Base-by-base conservation (phyloP, 1,140 invertebrate species). In the Tenebrio molitor region DNA sequence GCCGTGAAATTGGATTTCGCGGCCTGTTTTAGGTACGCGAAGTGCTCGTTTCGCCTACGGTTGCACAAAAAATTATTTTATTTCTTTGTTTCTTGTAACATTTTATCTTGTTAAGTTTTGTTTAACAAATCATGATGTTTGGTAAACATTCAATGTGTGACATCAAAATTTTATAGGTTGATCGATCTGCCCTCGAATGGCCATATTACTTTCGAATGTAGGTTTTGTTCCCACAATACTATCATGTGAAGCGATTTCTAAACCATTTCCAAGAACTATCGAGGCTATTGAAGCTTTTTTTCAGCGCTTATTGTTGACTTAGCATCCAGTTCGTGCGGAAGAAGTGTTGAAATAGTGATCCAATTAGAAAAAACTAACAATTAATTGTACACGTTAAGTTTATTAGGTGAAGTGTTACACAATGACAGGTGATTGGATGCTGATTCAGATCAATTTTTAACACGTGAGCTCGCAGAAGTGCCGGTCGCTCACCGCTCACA, bases 291-390 rank as follows among this genome's bases (percentile, higher is more conserved):
- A 5, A 10, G 29, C 29, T 4, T 50, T 50, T 50, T 50, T 8
- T 21, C 4, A 17, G 17, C 16, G 19, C 8, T n/a, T n/a, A n/a
- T 46, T 46, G 44, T 46, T 46, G 44, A 16, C 10, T 46, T 46
- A 46, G 12, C 17, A n/a, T 3, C 7, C 44, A 46, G 6, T 50
- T 50, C 44, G 44, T 50, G 44, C 44, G 44, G 44, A 50, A 50
- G 44, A 50, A 21, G 44, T 50, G 44, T 50, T 50, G 44, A 50
- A 50, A 21, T 21, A 50, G 44, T 21, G 44, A 17, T 17, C 44
- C 12, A 21, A 50, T 50, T 50, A 50, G 44, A 8, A 6, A 10
- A 10, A 10, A 33, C 10, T 10, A 33, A 33, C 10, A 10, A 33
- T 33, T 16, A 46, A 46, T 46, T 46, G 12, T 41, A 41, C 4